A percentile compares a stretch with the other conserved stretches of the same genome.
Conservation (phyloP, 2,888 invertebrate species). For the Branchellion lobata region DNA sequence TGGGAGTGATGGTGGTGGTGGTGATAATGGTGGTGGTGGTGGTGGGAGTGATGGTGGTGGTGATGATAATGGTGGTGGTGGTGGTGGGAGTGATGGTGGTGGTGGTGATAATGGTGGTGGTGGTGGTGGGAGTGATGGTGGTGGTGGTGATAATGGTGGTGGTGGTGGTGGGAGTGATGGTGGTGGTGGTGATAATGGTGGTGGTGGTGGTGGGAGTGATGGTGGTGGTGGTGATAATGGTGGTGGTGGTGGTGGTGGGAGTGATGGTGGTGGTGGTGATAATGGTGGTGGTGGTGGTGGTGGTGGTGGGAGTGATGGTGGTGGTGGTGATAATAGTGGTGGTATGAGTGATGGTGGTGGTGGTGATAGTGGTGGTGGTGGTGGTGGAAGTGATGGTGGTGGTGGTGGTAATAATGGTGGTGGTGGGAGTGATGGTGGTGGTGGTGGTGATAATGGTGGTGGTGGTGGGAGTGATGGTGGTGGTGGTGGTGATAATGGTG, state of each 20-base stretch:
- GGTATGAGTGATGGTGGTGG: neutral
- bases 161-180: neutral
- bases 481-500: too few species aligned
- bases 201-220: neutral
- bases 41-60: neutral
- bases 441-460: too few species aligned
- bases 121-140: too few species aligned
- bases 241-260: neutral
- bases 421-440: too few species aligned
- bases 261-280: neutral
- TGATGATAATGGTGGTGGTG: neutral
- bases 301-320: neutral
- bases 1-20: too few species aligned
- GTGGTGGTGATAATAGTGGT: neutral
- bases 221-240: neutral
- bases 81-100: too few species aligned
- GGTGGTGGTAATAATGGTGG: too few species aligned
- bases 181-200: neutral
- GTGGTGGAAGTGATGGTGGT: too few species aligned
- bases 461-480: too few species aligned
- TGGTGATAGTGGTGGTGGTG: neutral
- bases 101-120: too few species aligned
- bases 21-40: too few species aligned
- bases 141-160: neutral
- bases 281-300: neutral